Evolutionary conservation across 2,888 invertebrate genomes (phyloP), one percentile per base, ranked within the genome.

Genomic region (Hyposoter didymator): DNA sequence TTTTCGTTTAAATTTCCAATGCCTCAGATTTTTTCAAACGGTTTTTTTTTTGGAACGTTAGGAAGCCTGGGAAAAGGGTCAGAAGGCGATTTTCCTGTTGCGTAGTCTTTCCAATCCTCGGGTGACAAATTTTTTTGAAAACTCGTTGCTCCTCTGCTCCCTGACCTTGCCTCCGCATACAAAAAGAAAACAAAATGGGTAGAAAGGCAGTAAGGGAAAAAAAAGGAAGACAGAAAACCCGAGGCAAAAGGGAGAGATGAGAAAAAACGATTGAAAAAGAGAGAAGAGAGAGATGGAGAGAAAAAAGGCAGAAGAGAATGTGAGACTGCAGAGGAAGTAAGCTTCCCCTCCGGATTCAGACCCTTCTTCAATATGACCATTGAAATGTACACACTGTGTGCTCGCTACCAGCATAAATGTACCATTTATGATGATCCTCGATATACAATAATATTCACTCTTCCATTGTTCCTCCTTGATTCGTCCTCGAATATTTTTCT

Each of bases 301-400:
- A 3, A 28, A 59, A 59, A 59, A 28, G 59, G 28, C 45, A 73
- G 52, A 45, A 45, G 74, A 43, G 78, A 52, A 75, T 43, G 80
- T 19, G 81, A 73, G 78, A 79, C 75, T 59, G 62, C 64, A 74
- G 85, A 83, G 85, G 85, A 86, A 80, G 84, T 80, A 52, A 83
- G 70, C 74, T 85, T 84, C 85, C 85, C 85, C 83, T 84, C 69
- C 69, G 76, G 49, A 55, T 78, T 84, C 73, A 74, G 69, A 80
- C 76, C 80, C 76, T 74, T 73, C 66, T 64, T 73, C 49, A 78
- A 76, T 76, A 67, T 73, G 55, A 81, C 35, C 83, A 81, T 82
- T 82, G 39, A 67, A 66, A 82, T 66, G 55, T 55, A 67, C 49
- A 67, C 10, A 39, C 43, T 47, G 45, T 69, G 12, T 75, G 32